Conservation (phyloP, 1,140 invertebrate genomes). For the Pomacea maculata region DNA sequence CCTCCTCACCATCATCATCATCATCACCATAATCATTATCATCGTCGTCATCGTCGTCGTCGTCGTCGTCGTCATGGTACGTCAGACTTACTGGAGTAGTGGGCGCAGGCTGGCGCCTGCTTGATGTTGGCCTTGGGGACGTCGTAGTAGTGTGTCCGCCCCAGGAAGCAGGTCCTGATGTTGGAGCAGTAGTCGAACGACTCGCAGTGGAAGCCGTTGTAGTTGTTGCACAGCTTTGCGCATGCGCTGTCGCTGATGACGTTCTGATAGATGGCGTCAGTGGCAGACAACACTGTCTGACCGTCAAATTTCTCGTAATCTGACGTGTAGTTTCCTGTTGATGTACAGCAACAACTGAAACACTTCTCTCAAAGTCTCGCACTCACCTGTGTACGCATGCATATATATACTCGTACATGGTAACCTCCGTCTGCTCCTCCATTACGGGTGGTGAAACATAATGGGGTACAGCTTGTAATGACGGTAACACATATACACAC, state of each 20-base stretch:
- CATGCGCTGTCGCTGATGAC: conserved; percentile 47
- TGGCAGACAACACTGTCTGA: conserved; percentile 43
- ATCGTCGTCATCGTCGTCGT: too few relatives aligned
- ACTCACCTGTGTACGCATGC: too few relatives aligned
- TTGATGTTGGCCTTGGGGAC: conserved; percentile 41
- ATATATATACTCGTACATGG: too few relatives aligned
- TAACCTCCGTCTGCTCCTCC: too few relatives aligned
- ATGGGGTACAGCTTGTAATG: too few relatives aligned
- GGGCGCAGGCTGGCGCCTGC: conserved; percentile 44
- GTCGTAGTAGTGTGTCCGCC: conserved; percentile 48
- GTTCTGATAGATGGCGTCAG: conserved; percentile 49
- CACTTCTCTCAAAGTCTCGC: too few relatives aligned
- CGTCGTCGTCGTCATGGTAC: too few relatives aligned
- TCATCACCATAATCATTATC: too few relatives aligned
- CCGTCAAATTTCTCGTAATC: conserved; percentile 42
- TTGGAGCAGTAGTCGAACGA: conserved; percentile 54
- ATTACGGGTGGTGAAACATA: too few relatives aligned
- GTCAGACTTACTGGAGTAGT: conserved; percentile 50
- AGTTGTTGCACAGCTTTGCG: conserved; percentile 50
- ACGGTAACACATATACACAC: too few relatives aligned
- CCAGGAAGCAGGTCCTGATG: conserved; percentile 51
- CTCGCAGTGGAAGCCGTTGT: conserved; percentile 48
- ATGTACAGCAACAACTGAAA: background rate
- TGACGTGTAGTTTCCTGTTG: conserved; percentile 47
- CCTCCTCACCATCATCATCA: too few relatives aligned